These are phyloP conservation scores for Chionomys nivalis DNA, from an alignment of 2,113 vertebrate genomes.

Conservation along the genomic window DNA sequence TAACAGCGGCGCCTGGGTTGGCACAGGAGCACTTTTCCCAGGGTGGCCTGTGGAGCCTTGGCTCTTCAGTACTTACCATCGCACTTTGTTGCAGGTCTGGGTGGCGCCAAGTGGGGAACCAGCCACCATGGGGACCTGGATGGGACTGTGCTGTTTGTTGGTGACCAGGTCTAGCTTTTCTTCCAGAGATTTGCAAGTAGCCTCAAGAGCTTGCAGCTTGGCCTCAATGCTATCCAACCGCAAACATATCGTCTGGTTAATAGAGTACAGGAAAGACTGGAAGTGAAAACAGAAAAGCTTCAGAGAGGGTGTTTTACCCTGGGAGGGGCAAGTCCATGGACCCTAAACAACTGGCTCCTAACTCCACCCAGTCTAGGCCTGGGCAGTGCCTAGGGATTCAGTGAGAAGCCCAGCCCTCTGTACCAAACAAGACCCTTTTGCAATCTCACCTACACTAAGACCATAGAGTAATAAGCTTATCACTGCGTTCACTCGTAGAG, in stretches of 20 bases:
- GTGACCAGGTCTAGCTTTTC: conserved; percentile 95
- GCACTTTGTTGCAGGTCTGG: conserved; percentile 98
- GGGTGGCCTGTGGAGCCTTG: rapidly evolving
- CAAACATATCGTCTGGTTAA: conserved; percentile 95
- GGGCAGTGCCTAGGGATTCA: neutral
- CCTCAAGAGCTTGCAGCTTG: conserved; percentile 94
- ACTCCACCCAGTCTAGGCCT: neutral
- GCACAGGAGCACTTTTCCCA: rapidly evolving
- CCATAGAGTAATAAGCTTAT: neutral
- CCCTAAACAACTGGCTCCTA: neutral
- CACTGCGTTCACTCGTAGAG: neutral
- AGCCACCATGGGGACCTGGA: conserved; percentile 98
- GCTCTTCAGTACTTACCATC: conserved; percentile 90
- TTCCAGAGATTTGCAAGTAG: conserved; percentile 94
- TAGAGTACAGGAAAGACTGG: conserved; percentile 94
- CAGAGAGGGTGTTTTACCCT: neutral
- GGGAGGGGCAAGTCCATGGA: neutral
- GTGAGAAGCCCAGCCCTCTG: neutral
- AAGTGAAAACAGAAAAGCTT: conserved; percentile 45
- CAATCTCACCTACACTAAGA: neutral
- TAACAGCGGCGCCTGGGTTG: rapidly evolving
- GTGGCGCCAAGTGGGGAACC: conserved; percentile 98
- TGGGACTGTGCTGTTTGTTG: conserved; percentile 94
- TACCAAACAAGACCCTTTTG: neutral
- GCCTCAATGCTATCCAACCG: conserved; percentile 96